Conservation (phyloP, 2,113 vertebrate species). For the Tringa solitaria region DNA sequence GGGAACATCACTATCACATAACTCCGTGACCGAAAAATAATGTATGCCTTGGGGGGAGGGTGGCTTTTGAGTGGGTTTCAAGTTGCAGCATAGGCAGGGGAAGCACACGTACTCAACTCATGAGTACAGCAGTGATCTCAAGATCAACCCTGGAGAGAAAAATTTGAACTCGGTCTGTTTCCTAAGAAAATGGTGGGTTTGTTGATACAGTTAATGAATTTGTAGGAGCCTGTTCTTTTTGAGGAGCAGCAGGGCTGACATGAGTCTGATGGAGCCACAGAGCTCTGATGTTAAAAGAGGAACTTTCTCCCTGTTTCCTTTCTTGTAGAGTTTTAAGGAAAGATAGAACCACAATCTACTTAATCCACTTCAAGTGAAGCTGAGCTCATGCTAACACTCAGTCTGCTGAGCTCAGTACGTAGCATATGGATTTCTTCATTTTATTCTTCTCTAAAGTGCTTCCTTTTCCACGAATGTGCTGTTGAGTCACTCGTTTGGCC, state of each 20-base stretch:
- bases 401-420: background rate
- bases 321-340: background rate
- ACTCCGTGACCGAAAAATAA: background rate
- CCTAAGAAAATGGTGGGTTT: background rate
- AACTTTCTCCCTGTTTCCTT: background rate
- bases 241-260: background rate
- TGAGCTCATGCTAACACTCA: background rate
- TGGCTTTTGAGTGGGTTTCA: background rate
- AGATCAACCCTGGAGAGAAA: background rate
- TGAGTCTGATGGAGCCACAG: background rate
- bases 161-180: background rate
- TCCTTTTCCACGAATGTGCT: background rate
- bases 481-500: background rate
- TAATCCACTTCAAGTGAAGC: background rate
- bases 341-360: background rate
- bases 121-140: background rate
- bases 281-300: background rate
- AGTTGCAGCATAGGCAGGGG: fast-evolving
- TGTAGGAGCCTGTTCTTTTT: background rate
- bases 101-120: background rate
- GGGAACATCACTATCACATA: background rate
- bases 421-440: background rate
- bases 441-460: background rate
- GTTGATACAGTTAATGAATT: background rate
- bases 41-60: no score